Percentiles rank a stretch among this genome's conserved stretches.
These are phyloP conservation scores for Ardeotis arabs DNA, from an alignment of 2,113 vertebrate species.

Conservation along the genomic window DNA sequence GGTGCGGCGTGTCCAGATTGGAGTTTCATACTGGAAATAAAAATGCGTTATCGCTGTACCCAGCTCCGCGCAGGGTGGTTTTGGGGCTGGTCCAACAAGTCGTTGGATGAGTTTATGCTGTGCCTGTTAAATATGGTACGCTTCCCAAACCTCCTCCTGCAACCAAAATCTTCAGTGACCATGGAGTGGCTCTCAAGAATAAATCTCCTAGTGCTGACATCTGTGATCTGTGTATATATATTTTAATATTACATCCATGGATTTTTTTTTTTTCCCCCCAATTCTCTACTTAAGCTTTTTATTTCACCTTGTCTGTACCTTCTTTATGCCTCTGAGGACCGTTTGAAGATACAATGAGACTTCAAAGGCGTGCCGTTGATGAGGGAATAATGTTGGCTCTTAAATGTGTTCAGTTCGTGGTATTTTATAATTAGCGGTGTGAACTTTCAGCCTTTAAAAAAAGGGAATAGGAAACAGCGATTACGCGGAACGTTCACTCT, in stretches of 20 bases:
- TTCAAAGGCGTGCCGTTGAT: neutral
- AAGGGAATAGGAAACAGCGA: neutral
- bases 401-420: rapidly evolving
- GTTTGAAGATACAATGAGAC: neutral
- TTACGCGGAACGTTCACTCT: neutral
- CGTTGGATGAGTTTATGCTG: rapidly evolving
- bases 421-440: neutral
- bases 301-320: neutral
- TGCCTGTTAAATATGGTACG: neutral
- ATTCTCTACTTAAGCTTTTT: neutral
- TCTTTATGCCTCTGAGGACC: neutral
- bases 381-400: neutral
- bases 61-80: no score
- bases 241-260: neutral
- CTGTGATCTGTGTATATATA: neutral
- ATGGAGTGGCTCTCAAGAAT: neutral
- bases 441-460: neutral
- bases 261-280: neutral
- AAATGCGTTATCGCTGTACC: no score
- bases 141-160: neutral
- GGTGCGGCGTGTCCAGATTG: no score
- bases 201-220: rapidly evolving
- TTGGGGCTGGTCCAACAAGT: no score
- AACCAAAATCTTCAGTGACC: neutral
- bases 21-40: no score